Evolutionary conservation across 2,888 invertebrate genomes (phyloP).

Genomic region (Drosophila mayaguana): DNA sequence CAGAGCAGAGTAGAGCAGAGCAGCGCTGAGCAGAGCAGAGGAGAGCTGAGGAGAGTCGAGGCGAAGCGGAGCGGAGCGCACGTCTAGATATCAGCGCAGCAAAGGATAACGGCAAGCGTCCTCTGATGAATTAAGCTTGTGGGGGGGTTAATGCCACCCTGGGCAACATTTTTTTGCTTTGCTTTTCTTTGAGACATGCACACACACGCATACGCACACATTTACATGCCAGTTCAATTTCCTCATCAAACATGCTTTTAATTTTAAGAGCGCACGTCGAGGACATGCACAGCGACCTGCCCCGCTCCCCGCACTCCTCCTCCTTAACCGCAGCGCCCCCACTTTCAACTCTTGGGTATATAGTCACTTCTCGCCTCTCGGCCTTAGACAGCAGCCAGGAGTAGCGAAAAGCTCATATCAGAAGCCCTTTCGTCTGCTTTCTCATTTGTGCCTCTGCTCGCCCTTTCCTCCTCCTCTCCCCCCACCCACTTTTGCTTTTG

Average conservation of each 20-base stretch:
- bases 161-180: conserved; percentile 46
- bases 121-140: conserved; percentile 69
- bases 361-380: conserved; percentile 19
- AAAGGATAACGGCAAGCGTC: conserved; percentile 58
- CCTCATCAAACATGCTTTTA: conserved; percentile 80
- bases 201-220: conserved; percentile 18
- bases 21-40: not conserved
- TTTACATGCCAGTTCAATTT: conserved; percentile 74
- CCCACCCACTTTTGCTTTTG: too few species aligned
- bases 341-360: conserved; percentile 5
- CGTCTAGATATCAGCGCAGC: conserved; percentile 43
- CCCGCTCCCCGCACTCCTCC: not conserved
- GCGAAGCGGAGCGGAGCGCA: conserved; percentile 15
- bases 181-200: conserved; percentile 19
- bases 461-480: conserved; percentile 42
- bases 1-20: not conserved
- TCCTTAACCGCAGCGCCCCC: conserved; percentile 7
- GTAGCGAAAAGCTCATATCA: conserved; percentile 60
- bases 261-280: conserved; percentile 72
- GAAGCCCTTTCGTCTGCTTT: conserved; percentile 64
- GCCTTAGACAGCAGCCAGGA: conserved; percentile 49
- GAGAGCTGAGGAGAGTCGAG: too few species aligned
- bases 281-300: conserved; percentile 48
- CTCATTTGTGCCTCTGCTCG: conserved; percentile 55
- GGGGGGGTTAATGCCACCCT: conserved; percentile 57